phyloP scores from a whole-genome alignment of 2,113 vertebrate species.

The Phodopus roborovskii region DNA sequence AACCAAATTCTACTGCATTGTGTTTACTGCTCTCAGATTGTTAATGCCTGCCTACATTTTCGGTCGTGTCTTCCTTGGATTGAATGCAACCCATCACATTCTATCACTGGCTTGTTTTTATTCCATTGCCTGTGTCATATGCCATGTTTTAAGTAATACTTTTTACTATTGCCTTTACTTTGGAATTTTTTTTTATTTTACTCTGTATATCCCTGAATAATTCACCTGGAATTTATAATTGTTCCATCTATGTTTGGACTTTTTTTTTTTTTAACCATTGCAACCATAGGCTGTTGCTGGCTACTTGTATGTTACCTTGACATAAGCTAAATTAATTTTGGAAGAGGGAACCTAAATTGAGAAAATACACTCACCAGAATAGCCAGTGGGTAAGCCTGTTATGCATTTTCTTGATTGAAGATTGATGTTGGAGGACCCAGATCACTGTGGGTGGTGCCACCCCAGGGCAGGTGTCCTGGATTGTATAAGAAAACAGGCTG shows the following conservation, averaged over 20 bases:
- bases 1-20: neutral
- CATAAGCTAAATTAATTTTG: neutral
- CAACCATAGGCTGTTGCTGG: neutral
- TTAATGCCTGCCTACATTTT: neutral
- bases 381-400: neutral
- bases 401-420: neutral
- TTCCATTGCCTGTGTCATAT: neutral
- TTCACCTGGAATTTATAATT: neutral
- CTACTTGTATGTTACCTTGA: no score
- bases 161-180: neutral
- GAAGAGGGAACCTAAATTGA: neutral
- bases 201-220: neutral
- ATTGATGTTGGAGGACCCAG: neutral
- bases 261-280: neutral
- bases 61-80: neutral
- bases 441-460: neutral
- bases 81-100: neutral
- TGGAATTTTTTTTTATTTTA: neutral
- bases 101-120: neutral
- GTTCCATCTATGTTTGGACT: slow-evolving; percentile 10
- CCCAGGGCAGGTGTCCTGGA: neutral
- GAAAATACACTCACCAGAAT: neutral
- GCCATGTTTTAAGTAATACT: slow-evolving; percentile 31
- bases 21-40: slow-evolving; percentile 28
- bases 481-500: neutral